Evolutionary conservation across 37 sponge, comb jelly and placozoan species (phyloP).

Genomic region (Cliona cf. orientalis): DNA sequence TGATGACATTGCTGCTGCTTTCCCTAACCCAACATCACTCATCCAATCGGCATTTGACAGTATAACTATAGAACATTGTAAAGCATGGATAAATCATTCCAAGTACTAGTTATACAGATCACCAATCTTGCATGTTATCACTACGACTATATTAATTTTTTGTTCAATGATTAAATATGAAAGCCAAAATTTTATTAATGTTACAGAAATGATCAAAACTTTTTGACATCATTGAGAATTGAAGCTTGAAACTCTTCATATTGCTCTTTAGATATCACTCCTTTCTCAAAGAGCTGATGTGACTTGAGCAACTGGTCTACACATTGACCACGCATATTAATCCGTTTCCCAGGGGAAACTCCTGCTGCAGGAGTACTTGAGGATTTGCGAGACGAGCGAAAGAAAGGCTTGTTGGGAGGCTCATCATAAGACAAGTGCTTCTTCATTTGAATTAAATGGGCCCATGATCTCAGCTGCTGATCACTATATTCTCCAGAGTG

Average conservation of each 20-base stretch:
- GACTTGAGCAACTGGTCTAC: slow-evolving; percentile 1
- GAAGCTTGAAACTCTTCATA: slow-evolving; percentile 15
- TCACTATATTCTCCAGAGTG: slow-evolving; percentile 7
- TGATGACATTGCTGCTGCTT: slow-evolving; percentile 1
- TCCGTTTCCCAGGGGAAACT: slow-evolving; percentile 16
- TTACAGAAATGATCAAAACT: too few species aligned
- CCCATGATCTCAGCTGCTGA: slow-evolving; percentile 21
- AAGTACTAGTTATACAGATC: too few species aligned
- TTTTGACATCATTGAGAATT: slow-evolving; percentile 13
- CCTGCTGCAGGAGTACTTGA: not conserved
- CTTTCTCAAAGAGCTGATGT: slow-evolving; percentile 12
- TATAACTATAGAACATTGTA: too few species aligned
- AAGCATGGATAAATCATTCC: not conserved
- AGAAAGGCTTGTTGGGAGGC: too few species aligned
- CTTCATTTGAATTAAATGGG: slow-evolving; percentile 16
- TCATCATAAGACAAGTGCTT: too few species aligned
- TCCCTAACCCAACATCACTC: not conserved
- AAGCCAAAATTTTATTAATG: not conserved
- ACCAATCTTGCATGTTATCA: too few species aligned
- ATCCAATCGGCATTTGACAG: slow-evolving; percentile 9
- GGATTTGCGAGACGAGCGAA: too few species aligned
- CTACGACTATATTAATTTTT: too few species aligned
- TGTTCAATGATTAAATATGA: too few species aligned
- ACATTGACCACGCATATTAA: slow-evolving; percentile 20
- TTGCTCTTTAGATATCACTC: slow-evolving; percentile 5